Evolutionary conservation across 2,888 invertebrate species (phyloP).

Genomic region (Hyposoter dolosus): DNA sequence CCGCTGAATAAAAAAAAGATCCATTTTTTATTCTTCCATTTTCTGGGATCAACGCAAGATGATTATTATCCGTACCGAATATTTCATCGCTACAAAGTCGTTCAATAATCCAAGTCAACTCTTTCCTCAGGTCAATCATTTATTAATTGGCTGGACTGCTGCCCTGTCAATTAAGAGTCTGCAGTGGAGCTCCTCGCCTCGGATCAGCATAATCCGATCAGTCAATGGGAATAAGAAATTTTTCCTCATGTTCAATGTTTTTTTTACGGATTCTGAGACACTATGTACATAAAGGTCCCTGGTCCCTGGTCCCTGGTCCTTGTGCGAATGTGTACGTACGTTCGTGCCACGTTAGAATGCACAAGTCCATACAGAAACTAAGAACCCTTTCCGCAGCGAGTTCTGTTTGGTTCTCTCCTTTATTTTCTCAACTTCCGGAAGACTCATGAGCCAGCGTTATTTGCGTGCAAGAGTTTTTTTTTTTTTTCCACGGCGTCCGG

Average conservation of each 20-base stretch:
- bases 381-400: conserved; percentile 6
- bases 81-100: too few species aligned
- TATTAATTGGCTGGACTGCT: background rate
- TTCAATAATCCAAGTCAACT: too few species aligned
- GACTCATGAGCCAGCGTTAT: conserved; percentile 42
- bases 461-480: conserved; percentile 27
- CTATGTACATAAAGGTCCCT: background rate
- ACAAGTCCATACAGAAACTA: conserved; percentile 20
- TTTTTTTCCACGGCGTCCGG: conserved; percentile 8
- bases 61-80: too few species aligned
- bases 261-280: background rate
- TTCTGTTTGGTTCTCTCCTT: conserved; percentile 13
- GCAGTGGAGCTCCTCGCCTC: background rate
- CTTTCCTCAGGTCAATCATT: background rate
- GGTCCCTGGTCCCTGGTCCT: background rate
- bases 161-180: background rate
- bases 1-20: too few species aligned
- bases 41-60: too few species aligned
- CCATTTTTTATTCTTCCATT: too few species aligned
- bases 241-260: background rate
- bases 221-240: background rate
- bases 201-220: background rate
- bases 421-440: conserved; percentile 53
- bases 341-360: background rate
- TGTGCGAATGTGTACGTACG: background rate